Conservation (phyloP, 2,888 invertebrate genomes). For the Macropis europaea region DNA sequence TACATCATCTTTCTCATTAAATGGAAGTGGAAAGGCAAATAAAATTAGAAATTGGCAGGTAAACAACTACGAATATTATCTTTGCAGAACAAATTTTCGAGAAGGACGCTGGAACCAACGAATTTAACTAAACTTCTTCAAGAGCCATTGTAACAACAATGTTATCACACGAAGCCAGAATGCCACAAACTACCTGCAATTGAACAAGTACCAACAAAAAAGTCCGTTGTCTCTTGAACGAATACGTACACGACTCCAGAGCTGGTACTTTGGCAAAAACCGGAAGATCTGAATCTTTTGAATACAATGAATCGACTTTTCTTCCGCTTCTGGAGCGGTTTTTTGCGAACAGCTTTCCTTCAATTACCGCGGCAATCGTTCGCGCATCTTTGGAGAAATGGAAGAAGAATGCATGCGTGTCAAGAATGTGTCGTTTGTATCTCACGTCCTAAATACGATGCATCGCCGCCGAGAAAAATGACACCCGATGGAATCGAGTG, state of each 20-base stretch:
- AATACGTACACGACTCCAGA: background rate
- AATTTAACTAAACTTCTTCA: background rate
- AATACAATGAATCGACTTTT: slow-evolving; percentile 40
- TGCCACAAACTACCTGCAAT: background rate
- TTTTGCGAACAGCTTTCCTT: slow-evolving; percentile 24
- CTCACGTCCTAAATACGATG: slow-evolving; percentile 58
- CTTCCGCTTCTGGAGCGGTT: slow-evolving; percentile 9
- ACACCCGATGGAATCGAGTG: slow-evolving; percentile 23
- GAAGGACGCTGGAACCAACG: background rate
- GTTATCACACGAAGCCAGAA: background rate
- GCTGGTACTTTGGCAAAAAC: slow-evolving; percentile 3
- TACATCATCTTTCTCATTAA: no score
- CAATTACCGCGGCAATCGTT: slow-evolving; percentile 23
- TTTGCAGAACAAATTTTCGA: background rate
- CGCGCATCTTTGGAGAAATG: slow-evolving; percentile 31
- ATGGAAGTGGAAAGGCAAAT: no score
- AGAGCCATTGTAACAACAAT: background rate
- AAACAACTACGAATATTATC: background rate
- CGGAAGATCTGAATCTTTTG: background rate
- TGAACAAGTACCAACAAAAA: background rate
- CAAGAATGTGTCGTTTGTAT: slow-evolving; percentile 41
- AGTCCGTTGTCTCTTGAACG: background rate
- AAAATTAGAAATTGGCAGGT: no score
- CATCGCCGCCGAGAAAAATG: slow-evolving; percentile 42
- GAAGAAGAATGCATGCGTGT: slow-evolving; percentile 35